Evolutionary conservation across 2,888 invertebrate genomes (phyloP).

Genomic region (Lasioglossum malachurum): DNA sequence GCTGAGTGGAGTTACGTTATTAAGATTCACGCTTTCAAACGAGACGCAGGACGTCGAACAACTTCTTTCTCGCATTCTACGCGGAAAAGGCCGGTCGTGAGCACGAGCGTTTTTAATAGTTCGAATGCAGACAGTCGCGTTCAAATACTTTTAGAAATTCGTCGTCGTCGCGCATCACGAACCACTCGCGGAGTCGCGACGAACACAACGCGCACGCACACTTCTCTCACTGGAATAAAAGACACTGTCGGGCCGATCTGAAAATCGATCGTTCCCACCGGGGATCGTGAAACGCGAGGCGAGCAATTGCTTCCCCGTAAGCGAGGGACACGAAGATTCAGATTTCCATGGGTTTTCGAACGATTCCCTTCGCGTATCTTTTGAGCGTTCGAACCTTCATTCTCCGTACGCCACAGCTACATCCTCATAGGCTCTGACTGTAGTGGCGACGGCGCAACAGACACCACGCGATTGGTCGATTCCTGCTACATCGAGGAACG

Average conservation of each 20-base stretch:
- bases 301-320: neutral
- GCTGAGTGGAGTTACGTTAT: slow-evolving; percentile 56
- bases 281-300: neutral
- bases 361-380: slow-evolving; percentile 64
- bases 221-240: slow-evolving; percentile 62
- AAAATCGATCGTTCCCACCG: neutral
- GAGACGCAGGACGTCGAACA: neutral
- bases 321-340: neutral
- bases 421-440: slow-evolving; percentile 65
- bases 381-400: slow-evolving; percentile 76
- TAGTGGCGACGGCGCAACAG: slow-evolving; percentile 67
- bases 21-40: slow-evolving; percentile 53
- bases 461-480: slow-evolving; percentile 51
- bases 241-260: neutral
- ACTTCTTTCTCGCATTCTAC: slow-evolving; percentile 28
- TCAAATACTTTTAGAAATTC: slow-evolving; percentile 68
- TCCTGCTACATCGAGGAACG: slow-evolving; percentile 23
- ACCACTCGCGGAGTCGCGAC: slow-evolving; percentile 40
- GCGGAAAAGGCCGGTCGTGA: neutral
- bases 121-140: slow-evolving; percentile 24
- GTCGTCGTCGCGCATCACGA: slow-evolving; percentile 66
- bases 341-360: slow-evolving; percentile 38
- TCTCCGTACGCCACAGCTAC: slow-evolving; percentile 64
- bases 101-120: neutral
- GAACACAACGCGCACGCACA: slow-evolving; percentile 63